Conservation (phyloP, 2,113 vertebrate genomes). For the Marmota flaviventris region DNA sequence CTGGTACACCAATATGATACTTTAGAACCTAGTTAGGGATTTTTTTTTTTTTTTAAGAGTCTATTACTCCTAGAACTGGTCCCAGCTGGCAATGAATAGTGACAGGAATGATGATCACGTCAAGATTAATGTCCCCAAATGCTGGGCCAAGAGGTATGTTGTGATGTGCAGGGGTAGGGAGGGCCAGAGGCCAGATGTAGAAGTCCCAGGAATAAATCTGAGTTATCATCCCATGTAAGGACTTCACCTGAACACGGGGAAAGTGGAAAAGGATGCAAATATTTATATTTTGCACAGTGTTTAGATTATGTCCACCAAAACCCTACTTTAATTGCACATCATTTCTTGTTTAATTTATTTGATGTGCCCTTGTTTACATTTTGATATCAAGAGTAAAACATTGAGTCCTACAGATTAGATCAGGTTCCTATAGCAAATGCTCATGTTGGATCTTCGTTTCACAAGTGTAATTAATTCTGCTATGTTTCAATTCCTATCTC, state of each 20-base stretch:
- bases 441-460: not conserved
- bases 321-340: constrained; percentile 3
- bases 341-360: constrained; percentile 53
- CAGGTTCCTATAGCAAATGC: not conserved
- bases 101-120: not conserved
- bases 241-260: not conserved
- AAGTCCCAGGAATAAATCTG: not conserved
- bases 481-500: not conserved
- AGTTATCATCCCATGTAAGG: fast-evolving
- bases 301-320: not conserved
- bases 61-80: not conserved
- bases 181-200: fast-evolving
- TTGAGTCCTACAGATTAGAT: not conserved
- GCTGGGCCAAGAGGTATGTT: not conserved
- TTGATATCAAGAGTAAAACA: constrained; percentile 23
- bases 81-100: not conserved
- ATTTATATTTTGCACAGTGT: not conserved
- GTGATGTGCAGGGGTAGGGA: fast-evolving
- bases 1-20: not conserved
- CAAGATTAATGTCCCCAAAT: not conserved
- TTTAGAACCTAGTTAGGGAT: not conserved
- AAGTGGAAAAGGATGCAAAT: not conserved
- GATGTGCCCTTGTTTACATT: not conserved
- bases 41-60: not conserved
- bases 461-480: not conserved